Evolutionary conservation across 2,797 vertebrate genomes (phyloP).

Genomic region (Liasis olivaceus): DNA sequence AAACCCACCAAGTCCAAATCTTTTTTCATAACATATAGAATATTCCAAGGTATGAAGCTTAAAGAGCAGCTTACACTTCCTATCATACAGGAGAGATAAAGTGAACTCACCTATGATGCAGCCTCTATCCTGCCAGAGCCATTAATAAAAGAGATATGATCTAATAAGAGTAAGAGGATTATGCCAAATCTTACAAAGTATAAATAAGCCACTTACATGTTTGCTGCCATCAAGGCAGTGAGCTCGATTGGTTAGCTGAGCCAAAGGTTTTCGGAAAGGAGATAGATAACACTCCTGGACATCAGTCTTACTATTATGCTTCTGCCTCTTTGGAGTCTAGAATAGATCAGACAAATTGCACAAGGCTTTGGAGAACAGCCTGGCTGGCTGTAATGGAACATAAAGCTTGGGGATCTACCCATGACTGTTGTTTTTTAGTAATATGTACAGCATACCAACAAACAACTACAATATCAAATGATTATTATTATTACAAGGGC

Average conservation of each 20-base stretch:
- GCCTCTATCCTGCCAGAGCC: background rate
- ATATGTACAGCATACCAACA: background rate
- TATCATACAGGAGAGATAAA: background rate
- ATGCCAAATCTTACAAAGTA: background rate
- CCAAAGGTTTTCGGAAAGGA: conserved; percentile 86
- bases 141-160: background rate
- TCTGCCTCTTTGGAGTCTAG: conserved; percentile 81
- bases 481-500: background rate
- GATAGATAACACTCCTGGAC: conserved; percentile 76
- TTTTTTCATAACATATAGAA: background rate
- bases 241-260: conserved; percentile 76
- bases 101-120: background rate
- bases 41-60: background rate
- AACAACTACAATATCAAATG: background rate
- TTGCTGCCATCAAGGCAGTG: conserved; percentile 81
- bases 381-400: background rate
- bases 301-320: conserved; percentile 51
- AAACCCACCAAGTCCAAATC: background rate
- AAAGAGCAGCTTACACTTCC: background rate
- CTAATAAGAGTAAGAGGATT: background rate
- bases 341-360: conserved; percentile 34
- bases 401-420: background rate
- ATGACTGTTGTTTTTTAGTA: background rate
- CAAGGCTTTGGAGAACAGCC: background rate
- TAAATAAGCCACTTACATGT: conserved; percentile 80